Base-by-base conservation (phyloP, 2,113 vertebrate genomes). In the Parus major region DNA sequence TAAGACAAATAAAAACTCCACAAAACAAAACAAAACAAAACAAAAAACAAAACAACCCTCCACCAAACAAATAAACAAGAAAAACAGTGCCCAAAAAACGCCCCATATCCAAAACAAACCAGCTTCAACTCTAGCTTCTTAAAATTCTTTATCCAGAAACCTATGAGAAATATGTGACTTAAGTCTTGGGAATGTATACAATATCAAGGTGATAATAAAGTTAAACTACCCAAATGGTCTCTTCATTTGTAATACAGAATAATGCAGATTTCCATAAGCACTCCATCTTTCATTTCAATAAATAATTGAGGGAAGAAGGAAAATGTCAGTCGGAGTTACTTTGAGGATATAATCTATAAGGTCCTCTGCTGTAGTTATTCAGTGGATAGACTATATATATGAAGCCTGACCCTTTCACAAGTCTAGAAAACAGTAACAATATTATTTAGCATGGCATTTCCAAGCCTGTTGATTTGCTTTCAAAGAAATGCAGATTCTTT, bases 51-150 rank as follows among this genome's bases (percentile, higher is more conserved):
- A 41, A 31, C 2, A 21, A 19, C 5, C 10, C 17, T 9, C 3
- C 3, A 15, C 7, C 3, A 35, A 46, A 7, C 17, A 63, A 63
- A 0, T 19, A 71, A 63, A 2, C 17, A 56, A 42, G 18, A 22
- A 57, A 65, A 22, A 52, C 14, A 27, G 15, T 2, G 0, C 3
- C 12, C 3, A 5, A 6, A 39, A 57, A 46, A 4, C 0, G 1
- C 3, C 2, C 4, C 2, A 29, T 42, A 15, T 6, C 6, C 12
- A 49, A 63, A 35, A 11, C 5, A 50, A 28, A 46, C 4, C 4
- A 16, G 7, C 3, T 28, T 35, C 17, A 50, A 46, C 1, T 14
- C 2, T 19, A 19, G 15, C 20, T n/a, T 53, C 19, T 46, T 7
- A 46, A 65, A 73, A 53, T 28, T 35, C 7, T 33, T 73, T 64